phyloP scores from a whole-genome alignment of 2,797 vertebrate species.

The Poecile montanus region DNA sequence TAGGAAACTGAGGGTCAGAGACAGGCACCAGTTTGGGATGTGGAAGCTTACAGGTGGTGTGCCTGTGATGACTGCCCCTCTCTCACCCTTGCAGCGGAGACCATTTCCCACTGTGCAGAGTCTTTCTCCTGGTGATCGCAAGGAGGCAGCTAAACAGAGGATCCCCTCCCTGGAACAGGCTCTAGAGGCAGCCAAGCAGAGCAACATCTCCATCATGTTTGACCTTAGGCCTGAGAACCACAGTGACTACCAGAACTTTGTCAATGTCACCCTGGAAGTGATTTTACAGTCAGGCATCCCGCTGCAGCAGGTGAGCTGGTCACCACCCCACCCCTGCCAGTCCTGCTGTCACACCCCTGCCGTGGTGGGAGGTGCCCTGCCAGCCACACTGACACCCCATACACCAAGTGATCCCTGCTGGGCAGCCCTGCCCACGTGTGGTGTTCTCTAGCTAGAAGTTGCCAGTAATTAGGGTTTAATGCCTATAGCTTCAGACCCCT shows the following conservation, averaged over 20 bases:
- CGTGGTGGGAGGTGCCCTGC: background rate
- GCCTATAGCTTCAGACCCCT: background rate
- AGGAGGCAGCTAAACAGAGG: constrained; percentile 71
- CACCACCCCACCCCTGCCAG: background rate
- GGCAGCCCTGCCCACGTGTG: background rate
- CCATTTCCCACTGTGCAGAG: constrained; percentile 81
- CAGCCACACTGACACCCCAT: background rate
- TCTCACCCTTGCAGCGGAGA: constrained; percentile 74
- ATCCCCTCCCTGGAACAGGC: constrained; percentile 80
- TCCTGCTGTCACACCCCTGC: background rate
- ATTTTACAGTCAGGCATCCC: constrained; percentile 77
- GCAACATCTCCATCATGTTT: constrained; percentile 87
- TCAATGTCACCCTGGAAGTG: constrained; percentile 70
- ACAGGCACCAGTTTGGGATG: background rate
- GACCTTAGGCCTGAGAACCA: constrained; percentile 82
- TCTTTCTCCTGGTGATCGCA: constrained; percentile 75
- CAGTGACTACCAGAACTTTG: constrained; percentile 71
- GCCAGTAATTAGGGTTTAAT: background rate
- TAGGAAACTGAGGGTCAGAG: background rate
- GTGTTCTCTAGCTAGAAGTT: background rate
- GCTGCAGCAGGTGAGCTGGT: constrained; percentile 74
- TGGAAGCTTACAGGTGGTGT: background rate
- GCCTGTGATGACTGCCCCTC: background rate
- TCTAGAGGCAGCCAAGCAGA: constrained; percentile 74
- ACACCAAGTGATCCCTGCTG: background rate